Percentiles rank a stretch among this genome's conserved stretches.
Evolutionary conservation across 2,888 invertebrate genomes (phyloP).

Genomic region (Athalia rosae): DNA sequence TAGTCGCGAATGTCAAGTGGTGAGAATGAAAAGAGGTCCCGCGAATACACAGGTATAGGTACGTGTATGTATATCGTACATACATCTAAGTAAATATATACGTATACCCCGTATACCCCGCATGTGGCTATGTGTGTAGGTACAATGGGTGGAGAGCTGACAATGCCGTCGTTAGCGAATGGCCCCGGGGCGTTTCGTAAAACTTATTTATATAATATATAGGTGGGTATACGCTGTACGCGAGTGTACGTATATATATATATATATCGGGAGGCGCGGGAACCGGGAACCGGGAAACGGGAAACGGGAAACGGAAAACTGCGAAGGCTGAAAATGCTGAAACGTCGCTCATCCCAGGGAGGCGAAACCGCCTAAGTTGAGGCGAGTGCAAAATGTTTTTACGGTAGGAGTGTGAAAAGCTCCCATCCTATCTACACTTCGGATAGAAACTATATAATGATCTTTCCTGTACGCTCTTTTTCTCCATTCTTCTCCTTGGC

Average conservation of each 20-base stretch:
- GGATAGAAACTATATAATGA: not conserved
- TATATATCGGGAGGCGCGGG: too few relatives aligned
- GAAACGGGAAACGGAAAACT: not conserved
- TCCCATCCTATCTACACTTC: not conserved
- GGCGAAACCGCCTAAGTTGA: too few relatives aligned
- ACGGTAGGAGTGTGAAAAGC: too few relatives aligned
- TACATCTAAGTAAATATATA: not conserved
- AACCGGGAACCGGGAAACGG: not conserved
- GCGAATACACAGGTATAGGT: too few relatives aligned
- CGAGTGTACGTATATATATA: not conserved
- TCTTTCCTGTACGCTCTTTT: not conserved
- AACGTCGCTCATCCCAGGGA: not conserved
- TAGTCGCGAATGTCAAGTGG: too few relatives aligned
- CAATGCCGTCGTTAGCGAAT: slow-evolving; percentile 72
- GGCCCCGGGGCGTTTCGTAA: slow-evolving; percentile 63
- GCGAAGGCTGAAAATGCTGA: slow-evolving; percentile 21
- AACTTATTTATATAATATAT: slow-evolving; percentile 42
- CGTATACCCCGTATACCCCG: not conserved
- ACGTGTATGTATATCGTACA: too few relatives aligned
- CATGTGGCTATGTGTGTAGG: slow-evolving; percentile 56
- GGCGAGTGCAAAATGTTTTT: too few relatives aligned
- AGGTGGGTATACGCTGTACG: too few relatives aligned
- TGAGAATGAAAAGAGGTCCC: too few relatives aligned
- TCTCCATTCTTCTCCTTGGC: not conserved
- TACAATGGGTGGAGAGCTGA: slow-evolving; percentile 69